Evolutionary conservation across 1,140 invertebrate genomes (phyloP), one percentile per base, ranked within the genome.

Genomic region (Andrena cerasifolii): DNA sequence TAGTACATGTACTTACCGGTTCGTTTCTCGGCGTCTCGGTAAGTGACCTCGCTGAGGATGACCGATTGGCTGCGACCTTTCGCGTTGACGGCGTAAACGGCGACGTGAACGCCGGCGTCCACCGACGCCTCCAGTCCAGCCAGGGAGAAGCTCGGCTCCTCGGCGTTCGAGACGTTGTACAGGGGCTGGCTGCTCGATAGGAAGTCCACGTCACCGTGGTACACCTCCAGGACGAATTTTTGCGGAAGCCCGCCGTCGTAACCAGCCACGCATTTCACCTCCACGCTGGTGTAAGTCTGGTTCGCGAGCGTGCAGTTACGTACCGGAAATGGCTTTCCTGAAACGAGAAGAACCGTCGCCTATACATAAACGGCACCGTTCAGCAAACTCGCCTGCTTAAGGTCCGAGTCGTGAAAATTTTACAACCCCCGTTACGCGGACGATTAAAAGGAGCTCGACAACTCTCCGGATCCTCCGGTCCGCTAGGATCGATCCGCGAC

Each of bases 211-310:
- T 94, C 66, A 91, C 93, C 79, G 94, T 94, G 91, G 92, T 95
- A 97, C 10, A 97, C 94, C 89, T 97, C 96, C n/a, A 97, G 93
- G 26, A 96, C 90, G 89, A 97, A 97, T 79, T 93, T 93, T 91
- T 97, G 97, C 31, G 96, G 95, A 65, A 97, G 94, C 56, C 97
- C 97, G n/a, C 97, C 97, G 89, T 97, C 96, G 90, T 96, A 97
- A 33, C 96, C 96, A 10, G 96, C 91, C 74, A 95, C 93, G 89
- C 97, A 98, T 61, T 90, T 93, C 24, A 98, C 95, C 84, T 96
- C 95, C 24, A 97, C 95, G 12, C 95, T 95, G 63, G 94, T 96
- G 80, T 94, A 94, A 6, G 96, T 96, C 87, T 96, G 94, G 88
- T 96, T 97, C 74, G 94, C 94, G 68, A 96, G 91, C 2, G 95